Percentiles rank a stretch among this genome's conserved stretches.
phyloP scores from a whole-genome alignment of 2,888 invertebrate species.

The Agonopterix heracliana region DNA sequence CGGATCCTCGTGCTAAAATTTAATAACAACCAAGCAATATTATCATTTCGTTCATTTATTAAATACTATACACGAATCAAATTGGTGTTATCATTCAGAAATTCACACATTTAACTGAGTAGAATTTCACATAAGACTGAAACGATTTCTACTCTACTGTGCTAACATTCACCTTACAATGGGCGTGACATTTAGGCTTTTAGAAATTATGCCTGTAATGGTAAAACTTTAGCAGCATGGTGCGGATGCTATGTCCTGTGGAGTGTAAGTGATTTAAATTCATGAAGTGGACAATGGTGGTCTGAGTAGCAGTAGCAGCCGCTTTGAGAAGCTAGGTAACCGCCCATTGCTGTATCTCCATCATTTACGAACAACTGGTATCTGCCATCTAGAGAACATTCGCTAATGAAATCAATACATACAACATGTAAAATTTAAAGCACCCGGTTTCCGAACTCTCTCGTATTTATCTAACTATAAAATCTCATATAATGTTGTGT shows the following conservation, averaged over 20 bases:
- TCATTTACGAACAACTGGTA: too few relatives aligned
- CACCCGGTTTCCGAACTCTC: constrained; percentile 75
- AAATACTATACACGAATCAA: constrained; percentile 55
- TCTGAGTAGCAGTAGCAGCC: too few relatives aligned
- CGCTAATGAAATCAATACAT: constrained; percentile 66
- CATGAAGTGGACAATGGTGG: too few relatives aligned
- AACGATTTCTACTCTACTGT: constrained; percentile 4
- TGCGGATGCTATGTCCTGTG: too few relatives aligned
- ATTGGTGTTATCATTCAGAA: constrained; percentile 65
- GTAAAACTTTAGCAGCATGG: too few relatives aligned
- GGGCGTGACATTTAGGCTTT: background rate
- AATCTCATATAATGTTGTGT: constrained; percentile 50
- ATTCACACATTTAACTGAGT: constrained; percentile 6
- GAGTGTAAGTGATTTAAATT: too few relatives aligned
- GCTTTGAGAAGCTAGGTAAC: too few relatives aligned
- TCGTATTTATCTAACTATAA: constrained; percentile 70
- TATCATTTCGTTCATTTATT: constrained; percentile 42
- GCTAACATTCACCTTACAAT: constrained; percentile 5
- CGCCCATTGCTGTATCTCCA: too few relatives aligned
- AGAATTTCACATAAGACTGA: constrained; percentile 2
- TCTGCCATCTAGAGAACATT: constrained; percentile 39
- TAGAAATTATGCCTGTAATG: too few relatives aligned
- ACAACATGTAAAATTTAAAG: constrained; percentile 74
- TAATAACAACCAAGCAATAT: constrained; percentile 46
- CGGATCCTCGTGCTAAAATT: constrained; percentile 47